Conservation (phyloP, 2,797 vertebrate species). For the Syncerus caffer region DNA sequence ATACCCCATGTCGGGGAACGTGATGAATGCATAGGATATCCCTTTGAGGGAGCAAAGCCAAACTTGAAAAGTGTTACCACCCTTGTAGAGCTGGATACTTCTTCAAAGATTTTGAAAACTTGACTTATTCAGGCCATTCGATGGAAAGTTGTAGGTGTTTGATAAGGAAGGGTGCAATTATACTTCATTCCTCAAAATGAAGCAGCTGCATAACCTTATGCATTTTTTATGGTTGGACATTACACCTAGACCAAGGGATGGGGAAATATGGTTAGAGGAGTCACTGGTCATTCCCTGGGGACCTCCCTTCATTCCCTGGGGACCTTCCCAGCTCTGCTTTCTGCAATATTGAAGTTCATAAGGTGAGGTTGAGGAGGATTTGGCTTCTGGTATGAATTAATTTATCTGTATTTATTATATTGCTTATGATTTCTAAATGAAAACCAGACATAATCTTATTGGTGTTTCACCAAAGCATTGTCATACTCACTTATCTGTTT, state of each 20-base stretch:
- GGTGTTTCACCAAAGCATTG: not conserved
- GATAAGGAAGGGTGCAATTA: not conserved
- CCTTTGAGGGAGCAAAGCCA: not conserved
- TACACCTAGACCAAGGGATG: not conserved
- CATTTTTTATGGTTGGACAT: not conserved
- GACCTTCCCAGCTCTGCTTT: not conserved
- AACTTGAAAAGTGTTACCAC: not conserved
- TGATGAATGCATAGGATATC: too few relatives aligned
- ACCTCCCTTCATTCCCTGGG: not conserved
- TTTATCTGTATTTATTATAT: not conserved
- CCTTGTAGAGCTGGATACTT: not conserved
- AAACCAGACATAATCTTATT: not conserved
- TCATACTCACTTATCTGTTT: not conserved
- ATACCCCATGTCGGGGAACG: rapidly evolving
- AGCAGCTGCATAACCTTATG: not conserved
- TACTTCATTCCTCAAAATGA: not conserved
- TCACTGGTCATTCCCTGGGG: not conserved
- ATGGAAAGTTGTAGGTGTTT: not conserved
- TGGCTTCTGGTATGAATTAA: not conserved
- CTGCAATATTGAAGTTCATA: not conserved
- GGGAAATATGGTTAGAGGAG: not conserved
- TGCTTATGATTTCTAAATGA: not conserved
- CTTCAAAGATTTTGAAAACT: not conserved
- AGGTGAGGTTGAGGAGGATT: not conserved
- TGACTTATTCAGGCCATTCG: not conserved